phyloP scores from a whole-genome alignment of 2,888 invertebrate species.

The Harmothoe impar region DNA sequence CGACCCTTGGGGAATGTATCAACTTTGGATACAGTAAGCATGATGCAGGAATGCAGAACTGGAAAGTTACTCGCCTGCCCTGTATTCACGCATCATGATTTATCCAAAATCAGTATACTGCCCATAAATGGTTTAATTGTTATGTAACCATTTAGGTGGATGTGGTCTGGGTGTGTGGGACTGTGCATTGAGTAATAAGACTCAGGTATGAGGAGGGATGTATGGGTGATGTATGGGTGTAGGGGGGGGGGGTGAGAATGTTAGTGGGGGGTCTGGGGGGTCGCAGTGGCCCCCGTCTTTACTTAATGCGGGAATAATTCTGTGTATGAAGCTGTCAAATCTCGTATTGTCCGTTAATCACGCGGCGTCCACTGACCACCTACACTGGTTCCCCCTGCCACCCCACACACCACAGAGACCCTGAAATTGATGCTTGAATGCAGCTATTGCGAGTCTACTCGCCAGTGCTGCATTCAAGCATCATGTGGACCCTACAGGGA shows the following conservation, averaged over 20 bases:
- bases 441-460: too few species aligned
- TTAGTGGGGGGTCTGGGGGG: conserved; percentile 9
- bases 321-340: conserved; percentile 42
- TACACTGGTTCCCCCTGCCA: too few species aligned
- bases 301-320: conserved; percentile 46
- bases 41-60: too few species aligned
- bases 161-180: background rate
- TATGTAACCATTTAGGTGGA: background rate
- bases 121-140: background rate
- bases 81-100: too few species aligned
- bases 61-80: too few species aligned
- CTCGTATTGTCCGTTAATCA: conserved; percentile 41
- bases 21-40: too few species aligned
- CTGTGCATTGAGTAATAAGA: background rate
- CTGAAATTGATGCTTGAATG: too few species aligned
- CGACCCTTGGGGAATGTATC: too few species aligned
- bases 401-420: too few species aligned
- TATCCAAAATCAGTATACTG: too few species aligned
- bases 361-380: background rate
- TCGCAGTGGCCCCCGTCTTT: background rate
- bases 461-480: too few species aligned
- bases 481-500: too few species aligned
- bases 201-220: background rate
- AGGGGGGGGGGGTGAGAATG: background rate
- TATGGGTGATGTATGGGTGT: background rate